Evolutionary conservation across 2,888 invertebrate species (phyloP), one percentile per base, ranked within the genome.

Genomic region (Altica lythri): DNA sequence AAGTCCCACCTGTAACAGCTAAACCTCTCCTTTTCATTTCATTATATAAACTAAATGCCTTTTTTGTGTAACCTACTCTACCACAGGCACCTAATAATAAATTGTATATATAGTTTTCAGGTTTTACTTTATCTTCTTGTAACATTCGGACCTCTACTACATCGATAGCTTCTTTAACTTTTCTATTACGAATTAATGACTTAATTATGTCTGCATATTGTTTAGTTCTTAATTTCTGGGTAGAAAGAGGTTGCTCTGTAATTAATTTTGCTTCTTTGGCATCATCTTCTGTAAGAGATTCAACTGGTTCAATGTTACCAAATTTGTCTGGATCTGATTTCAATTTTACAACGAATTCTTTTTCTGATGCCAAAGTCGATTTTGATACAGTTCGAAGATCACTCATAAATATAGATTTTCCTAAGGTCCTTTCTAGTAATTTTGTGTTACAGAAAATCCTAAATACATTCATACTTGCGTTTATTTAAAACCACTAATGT

Each of bases 41-140:
- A 67, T 87, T 89, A 68, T 83, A 95, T 1, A 96, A 78, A 63
- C 83, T 82, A 71, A 94, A 95, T 1, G 93, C 92, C 76, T 90
- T 92, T 66, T 89, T 86, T 1, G 92, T 84, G 68, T 92, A 90
- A 0, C 96, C 96, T 1, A 86, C 86, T 65, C 85, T 78, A 2
- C 91, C 94, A 75, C 91, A 91, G 5, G 85, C 90, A 53, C 87
- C 85, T 55, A 97, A 87, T n/a, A 96, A 75, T 49, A 92, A 78
- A 70, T 88, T 89, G 71, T 87, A 95, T 65, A 91, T 86, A 70
- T 90, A 91, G 60, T 80, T 82, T 55, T 84, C 86, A 0, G 95
- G 94, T 72, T 86, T 85, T 0, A 88, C 89, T 64, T 84, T 80
- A 72, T 95, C 93, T 65, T 86, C 81, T 73, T 88, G 82, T 4